Conservation (phyloP, 2,113 vertebrate genomes). For the Nothocercus julius region DNA sequence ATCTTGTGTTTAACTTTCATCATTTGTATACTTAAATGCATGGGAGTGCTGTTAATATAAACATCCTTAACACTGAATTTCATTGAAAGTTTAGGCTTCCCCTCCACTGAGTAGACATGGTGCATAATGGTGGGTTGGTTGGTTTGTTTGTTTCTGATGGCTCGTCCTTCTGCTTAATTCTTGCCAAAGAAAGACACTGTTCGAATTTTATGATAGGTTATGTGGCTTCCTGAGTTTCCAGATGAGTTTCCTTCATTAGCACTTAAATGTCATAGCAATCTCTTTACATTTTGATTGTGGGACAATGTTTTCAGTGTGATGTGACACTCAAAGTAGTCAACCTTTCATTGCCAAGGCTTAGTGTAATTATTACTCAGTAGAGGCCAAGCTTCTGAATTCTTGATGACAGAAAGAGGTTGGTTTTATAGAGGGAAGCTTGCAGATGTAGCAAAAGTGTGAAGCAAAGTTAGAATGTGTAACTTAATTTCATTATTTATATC, state of each 20-base stretch:
- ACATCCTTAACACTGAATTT: slow-evolving; percentile 63
- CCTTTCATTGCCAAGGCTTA: slow-evolving; percentile 51
- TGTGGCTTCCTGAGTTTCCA: slow-evolving; percentile 58
- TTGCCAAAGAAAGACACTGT: slow-evolving; percentile 62
- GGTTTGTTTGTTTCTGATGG: neutral
- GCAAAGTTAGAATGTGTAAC: slow-evolving; percentile 56
- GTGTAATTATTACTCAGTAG: slow-evolving; percentile 67
- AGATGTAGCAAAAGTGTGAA: slow-evolving; percentile 65
- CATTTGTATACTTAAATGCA: slow-evolving; percentile 19
- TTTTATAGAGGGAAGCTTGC: slow-evolving; percentile 58
- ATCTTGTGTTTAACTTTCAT: slow-evolving; percentile 50
- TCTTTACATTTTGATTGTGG: slow-evolving; percentile 34
- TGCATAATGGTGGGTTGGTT: neutral
- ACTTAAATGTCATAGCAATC: slow-evolving; percentile 55
- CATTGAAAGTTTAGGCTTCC: slow-evolving; percentile 62
- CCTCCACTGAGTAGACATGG: slow-evolving; percentile 69
- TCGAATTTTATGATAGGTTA: slow-evolving; percentile 65
- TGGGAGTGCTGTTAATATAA: slow-evolving; percentile 52
- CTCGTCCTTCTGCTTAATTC: slow-evolving; percentile 48
- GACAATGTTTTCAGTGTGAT: slow-evolving; percentile 40
- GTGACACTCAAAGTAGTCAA: slow-evolving; percentile 60
- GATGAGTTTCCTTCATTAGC: slow-evolving; percentile 49
- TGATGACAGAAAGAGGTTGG: slow-evolving; percentile 54
- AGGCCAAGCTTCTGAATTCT: slow-evolving; percentile 44
- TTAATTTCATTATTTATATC: slow-evolving; percentile 65